These are phyloP conservation scores for Actinernus sp. DNA, from an alignment of 92 coral and sea anemone species.

Conservation along the genomic window DNA sequence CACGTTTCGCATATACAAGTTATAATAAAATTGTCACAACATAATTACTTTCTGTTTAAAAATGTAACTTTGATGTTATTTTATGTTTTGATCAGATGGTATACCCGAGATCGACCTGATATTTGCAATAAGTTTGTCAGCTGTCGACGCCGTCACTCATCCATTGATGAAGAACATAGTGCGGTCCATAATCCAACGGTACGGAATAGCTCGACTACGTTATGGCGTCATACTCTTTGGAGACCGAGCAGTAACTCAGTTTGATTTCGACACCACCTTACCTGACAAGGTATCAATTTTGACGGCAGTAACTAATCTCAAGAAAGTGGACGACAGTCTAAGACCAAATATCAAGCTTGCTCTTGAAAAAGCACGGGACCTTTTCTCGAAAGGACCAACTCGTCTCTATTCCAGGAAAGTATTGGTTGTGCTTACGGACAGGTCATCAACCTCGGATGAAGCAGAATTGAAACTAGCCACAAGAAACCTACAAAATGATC, in stretches of 20 bases:
- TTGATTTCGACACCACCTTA: slow-evolving; percentile 15
- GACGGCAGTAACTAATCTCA: slow-evolving; percentile 1
- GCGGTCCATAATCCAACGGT: slow-evolving; percentile 16
- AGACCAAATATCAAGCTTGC: slow-evolving; percentile 14
- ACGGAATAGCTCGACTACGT: slow-evolving; percentile 17
- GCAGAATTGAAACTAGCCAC: neutral
- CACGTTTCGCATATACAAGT: no score
- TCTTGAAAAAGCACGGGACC: slow-evolving; percentile 8
- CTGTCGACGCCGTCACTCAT: slow-evolving; percentile 12
- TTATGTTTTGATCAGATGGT: slow-evolving; percentile 27
- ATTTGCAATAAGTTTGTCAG: slow-evolving; percentile 27
- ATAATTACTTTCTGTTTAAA: no score
- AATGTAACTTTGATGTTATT: no score
- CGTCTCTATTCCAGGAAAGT: slow-evolving; percentile 9
- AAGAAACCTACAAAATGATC: slow-evolving; percentile 9
- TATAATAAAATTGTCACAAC: no score
- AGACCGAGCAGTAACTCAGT: neutral
- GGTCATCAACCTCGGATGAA: slow-evolving; percentile 4
- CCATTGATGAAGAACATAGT: slow-evolving; percentile 20
- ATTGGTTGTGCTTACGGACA: slow-evolving; percentile 20
- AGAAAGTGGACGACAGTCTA: slow-evolving; percentile 23
- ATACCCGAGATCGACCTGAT: slow-evolving; percentile 17
- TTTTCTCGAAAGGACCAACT: slow-evolving; percentile 9
- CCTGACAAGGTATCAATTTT: slow-evolving; percentile 14
- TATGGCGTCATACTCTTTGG: slow-evolving; percentile 26